Evolutionary conservation across 35 echinoderm and acorn worm genomes (phyloP).

Genomic region (Heliocidaris erythrogramma): DNA sequence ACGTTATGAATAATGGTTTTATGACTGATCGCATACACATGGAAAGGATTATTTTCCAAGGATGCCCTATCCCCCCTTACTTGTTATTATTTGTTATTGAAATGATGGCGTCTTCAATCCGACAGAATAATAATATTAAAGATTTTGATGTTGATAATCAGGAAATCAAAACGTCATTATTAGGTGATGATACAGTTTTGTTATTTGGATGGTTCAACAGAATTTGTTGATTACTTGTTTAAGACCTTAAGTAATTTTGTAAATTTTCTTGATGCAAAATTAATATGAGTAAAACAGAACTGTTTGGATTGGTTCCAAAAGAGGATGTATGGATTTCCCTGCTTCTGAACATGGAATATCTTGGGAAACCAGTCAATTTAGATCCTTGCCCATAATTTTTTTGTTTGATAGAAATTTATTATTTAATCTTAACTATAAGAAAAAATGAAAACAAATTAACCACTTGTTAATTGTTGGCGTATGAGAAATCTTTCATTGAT

Average conservation of each 20-base stretch:
- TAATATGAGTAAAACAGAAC: constrained; percentile 41
- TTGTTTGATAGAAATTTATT: constrained; percentile 15
- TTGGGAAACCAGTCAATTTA: constrained; percentile 42
- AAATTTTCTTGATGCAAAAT: constrained; percentile 47
- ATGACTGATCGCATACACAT: constrained; percentile 26
- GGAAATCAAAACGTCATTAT: constrained; percentile 35
- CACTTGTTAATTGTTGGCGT: constrained; percentile 35
- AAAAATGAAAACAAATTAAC: constrained; percentile 50
- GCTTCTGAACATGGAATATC: too few species aligned
- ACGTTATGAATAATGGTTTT: constrained; percentile 49
- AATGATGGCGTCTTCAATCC: background rate
- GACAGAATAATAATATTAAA: constrained; percentile 25
- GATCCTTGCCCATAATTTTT: background rate
- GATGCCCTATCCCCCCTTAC: constrained; percentile 33
- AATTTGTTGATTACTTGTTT: constrained; percentile 32
- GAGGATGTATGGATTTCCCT: background rate
- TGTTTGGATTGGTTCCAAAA: constrained; percentile 44
- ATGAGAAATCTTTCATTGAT: too few species aligned
- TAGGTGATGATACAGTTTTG: constrained; percentile 47
- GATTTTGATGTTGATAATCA: constrained; percentile 25
- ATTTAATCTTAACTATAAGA: constrained; percentile 46
- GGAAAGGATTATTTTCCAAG: too few species aligned
- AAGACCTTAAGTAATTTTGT: constrained; percentile 8
- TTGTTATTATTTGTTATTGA: constrained; percentile 26
- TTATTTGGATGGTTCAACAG: constrained; percentile 35